These are phyloP conservation scores for Leptopilina boulardi DNA, from an alignment of 1,140 invertebrate species.

Conservation along the genomic window DNA sequence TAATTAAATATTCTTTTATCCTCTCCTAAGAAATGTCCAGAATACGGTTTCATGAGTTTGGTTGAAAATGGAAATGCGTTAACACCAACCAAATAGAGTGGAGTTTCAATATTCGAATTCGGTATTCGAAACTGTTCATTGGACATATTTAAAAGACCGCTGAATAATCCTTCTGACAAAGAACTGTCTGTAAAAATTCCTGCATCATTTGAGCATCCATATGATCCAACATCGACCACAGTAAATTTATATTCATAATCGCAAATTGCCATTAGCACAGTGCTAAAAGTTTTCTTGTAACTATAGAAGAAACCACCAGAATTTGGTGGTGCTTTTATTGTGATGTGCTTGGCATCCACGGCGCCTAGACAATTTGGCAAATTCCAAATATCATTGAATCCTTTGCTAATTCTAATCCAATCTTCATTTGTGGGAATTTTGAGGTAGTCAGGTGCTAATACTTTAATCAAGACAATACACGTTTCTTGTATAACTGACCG, in stretches of 20 bases:
- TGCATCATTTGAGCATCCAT: conserved; percentile 60
- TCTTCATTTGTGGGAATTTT: conserved; percentile 48
- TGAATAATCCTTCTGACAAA: conserved; percentile 21
- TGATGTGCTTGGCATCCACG: conserved; percentile 40
- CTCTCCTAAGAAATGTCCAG: conserved; percentile 35
- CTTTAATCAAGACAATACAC: conserved; percentile 2
- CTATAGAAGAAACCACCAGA: conserved; percentile 54
- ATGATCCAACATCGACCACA: conserved; percentile 65
- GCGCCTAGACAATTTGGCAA: conserved; percentile 68
- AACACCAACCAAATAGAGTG: conserved; percentile 69
- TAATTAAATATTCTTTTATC: conserved; percentile 33
- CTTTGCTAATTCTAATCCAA: conserved; percentile 61
- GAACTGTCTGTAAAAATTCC: conserved; percentile 48
- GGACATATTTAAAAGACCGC: not conserved
- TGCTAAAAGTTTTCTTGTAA: conserved; percentile 53
- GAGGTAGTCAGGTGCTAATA: conserved; percentile 22
- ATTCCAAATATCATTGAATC: conserved; percentile 61
- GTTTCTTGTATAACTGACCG: conserved; percentile 24
- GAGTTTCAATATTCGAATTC: conserved; percentile 20
- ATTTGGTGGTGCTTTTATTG: conserved; percentile 46
- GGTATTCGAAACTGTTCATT: not conserved
- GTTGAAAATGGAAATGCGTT: conserved; percentile 70
- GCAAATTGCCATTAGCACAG: conserved; percentile 54
- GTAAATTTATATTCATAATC: conserved; percentile 59
- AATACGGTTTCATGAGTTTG: conserved; percentile 71